Evolutionary conservation across 2,888 invertebrate genomes (phyloP).

Genomic region (Hydroisotoma schaefferi): DNA sequence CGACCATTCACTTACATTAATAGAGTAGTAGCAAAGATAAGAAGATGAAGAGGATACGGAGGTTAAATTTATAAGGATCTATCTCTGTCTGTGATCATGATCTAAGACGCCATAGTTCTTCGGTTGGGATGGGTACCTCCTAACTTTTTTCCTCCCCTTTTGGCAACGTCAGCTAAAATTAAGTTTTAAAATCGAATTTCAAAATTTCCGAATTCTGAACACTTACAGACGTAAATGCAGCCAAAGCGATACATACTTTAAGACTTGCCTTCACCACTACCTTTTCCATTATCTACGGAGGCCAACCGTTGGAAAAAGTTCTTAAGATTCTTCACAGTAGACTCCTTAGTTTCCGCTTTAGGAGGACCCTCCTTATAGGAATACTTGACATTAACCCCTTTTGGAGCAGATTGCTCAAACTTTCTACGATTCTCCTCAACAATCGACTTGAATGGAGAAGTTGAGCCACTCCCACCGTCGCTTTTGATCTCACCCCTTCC

Average conservation of each 20-base stretch:
- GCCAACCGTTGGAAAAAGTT: constrained; percentile 31
- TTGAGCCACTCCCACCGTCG: no score
- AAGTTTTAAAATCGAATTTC: not conserved
- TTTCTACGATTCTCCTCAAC: constrained; percentile 21
- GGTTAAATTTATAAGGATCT: no score
- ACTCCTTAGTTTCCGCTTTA: constrained; percentile 1
- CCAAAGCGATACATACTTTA: not conserved
- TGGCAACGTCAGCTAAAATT: not conserved
- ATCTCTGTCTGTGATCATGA: no score
- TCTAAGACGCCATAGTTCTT: not conserved
- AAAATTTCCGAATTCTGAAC: not conserved
- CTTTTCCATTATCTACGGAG: not conserved
- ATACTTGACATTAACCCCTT: constrained; percentile 20
- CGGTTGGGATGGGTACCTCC: constrained; percentile 2
- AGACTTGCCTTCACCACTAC: not conserved
- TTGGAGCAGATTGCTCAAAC: constrained; percentile 20
- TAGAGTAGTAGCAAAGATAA: no score
- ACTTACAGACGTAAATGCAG: not conserved
- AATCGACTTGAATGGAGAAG: constrained; percentile 10
- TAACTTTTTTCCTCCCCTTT: not conserved
- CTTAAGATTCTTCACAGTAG: constrained; percentile 27
- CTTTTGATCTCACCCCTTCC: constrained; percentile 5
- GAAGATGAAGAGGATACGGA: no score
- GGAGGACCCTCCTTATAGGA: constrained; percentile 7
- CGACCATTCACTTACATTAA: no score